Evolutionary conservation across 2,797 vertebrate species (phyloP), one percentile per base, ranked within the genome.

Genomic region (Macropodus opercularis): DNA sequence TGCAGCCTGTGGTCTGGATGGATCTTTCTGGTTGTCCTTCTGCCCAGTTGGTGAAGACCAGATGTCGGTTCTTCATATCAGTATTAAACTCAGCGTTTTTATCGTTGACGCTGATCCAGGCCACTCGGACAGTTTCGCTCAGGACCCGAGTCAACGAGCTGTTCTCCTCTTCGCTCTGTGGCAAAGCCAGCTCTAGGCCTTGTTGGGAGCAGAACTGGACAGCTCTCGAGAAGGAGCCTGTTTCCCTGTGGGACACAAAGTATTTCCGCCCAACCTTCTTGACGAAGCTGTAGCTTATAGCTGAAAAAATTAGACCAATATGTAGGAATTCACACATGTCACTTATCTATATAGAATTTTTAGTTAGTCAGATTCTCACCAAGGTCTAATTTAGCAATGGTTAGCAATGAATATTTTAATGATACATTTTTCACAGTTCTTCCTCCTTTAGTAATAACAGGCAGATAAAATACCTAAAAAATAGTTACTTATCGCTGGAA

Each of bases 181-280:
- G 76, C 34, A 77, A 39, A 51, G 72, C 79, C 69, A 82, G 44
- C 35, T 76, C 48, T 12, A 79, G 56, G 35, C 72, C 69, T 59
- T 0, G 35, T 8, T 62, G 59, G 42, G 27, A 57, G 52, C 80
- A 82, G 63, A 69, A 71, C 8, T 56, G 27, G 0, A 36, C 6
- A 0, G 76, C 76, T 2, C 6, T 31, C 8, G 64, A 54, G 39
- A 83, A 83, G 11, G 46, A 42, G 23, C 2, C 23, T 43, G 57
- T 66, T 23, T 69, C 8, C 50, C 66, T 77, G 48, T 77, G 17
- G 23, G 76, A 75, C 56, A 79, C 64, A 63, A 79, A 79, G 48
- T 62, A 75, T 29, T 72, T 79, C 22, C 50, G 5, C 27, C 56
- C 72, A 29, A 62, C 52, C 19, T 8, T 78, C 12, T 31, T 11